A percentile compares a stretch with the other conserved stretches of the same genome.
Conservation (phyloP, 2,113 vertebrate species). For the Hippocampus mohnikei region DNA sequence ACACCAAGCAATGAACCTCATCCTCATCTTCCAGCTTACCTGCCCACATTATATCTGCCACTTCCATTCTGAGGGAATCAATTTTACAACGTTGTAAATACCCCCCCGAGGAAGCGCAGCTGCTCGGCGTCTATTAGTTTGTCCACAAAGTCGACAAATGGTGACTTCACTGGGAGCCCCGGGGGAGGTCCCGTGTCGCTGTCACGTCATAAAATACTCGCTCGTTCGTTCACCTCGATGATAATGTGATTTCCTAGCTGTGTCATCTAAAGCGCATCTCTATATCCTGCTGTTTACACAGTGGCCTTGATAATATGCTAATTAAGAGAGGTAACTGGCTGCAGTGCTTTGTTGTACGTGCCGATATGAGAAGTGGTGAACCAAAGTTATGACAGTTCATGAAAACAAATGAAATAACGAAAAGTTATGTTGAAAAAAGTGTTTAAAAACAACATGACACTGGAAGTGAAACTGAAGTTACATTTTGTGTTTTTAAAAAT, state of each 20-base stretch:
- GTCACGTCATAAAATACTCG: not conserved
- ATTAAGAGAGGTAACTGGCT: not conserved
- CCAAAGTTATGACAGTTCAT: too few species aligned
- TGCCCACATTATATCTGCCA: constrained; percentile 24
- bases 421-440: too few species aligned
- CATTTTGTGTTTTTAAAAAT: too few species aligned
- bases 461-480: too few species aligned
- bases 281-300: not conserved
- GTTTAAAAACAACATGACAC: too few species aligned
- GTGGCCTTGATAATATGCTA: not conserved
- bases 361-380: too few species aligned
- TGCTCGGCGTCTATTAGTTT: constrained; percentile 16
- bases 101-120: not conserved
- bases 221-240: constrained; percentile 2
- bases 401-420: too few species aligned
- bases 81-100: constrained; percentile 36
- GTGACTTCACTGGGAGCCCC: constrained; percentile 15
- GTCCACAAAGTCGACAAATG: constrained; percentile 16
- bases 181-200: constrained; percentile 10
- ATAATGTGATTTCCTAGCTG: not conserved
- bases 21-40: constrained; percentile 19
- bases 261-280: not conserved
- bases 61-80: constrained; percentile 27
- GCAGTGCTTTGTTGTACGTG: too few species aligned
- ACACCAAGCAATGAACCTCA: constrained; percentile 4